Evolutionary conservation across 2,888 invertebrate species (phyloP).

Genomic region (Cheilosia soror): DNA sequence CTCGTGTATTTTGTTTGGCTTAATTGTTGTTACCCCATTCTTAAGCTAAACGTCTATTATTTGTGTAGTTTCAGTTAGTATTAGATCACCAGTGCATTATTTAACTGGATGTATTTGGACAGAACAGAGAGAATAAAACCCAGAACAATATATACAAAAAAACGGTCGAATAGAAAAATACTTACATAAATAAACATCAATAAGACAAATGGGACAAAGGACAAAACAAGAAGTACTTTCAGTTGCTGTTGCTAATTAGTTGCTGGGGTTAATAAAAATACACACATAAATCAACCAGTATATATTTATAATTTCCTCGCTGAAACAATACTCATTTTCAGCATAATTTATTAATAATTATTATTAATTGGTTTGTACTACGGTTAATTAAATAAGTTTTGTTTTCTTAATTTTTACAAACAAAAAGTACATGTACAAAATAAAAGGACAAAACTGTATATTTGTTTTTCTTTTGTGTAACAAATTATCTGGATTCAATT

Average conservation of each 20-base stretch:
- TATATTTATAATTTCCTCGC: slow-evolving; percentile 40
- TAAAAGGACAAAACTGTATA: slow-evolving; percentile 56
- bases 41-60: not conserved
- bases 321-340: slow-evolving; percentile 66
- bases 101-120: slow-evolving; percentile 17
- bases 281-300: slow-evolving; percentile 31
- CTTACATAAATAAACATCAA: slow-evolving; percentile 44
- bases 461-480: slow-evolving; percentile 12
- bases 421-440: slow-evolving; percentile 53
- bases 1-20: too few relatives aligned
- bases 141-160: slow-evolving; percentile 6
- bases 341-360: slow-evolving; percentile 64
- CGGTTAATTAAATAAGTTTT: slow-evolving; percentile 67
- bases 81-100: slow-evolving; percentile 50
- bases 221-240: slow-evolving; percentile 4
- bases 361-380: slow-evolving; percentile 72
- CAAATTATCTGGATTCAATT: slow-evolving; percentile 54
- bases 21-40: not conserved
- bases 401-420: slow-evolving; percentile 41
- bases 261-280: slow-evolving; percentile 57
- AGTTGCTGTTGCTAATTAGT: not conserved
- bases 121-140: slow-evolving; percentile 4
- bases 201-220: slow-evolving; percentile 31
- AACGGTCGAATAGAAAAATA: slow-evolving; percentile 14
- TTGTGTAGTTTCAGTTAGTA: slow-evolving; percentile 44